Evolutionary conservation across 2,888 invertebrate genomes (phyloP).

Genomic region (Anthophora plumipes): DNA sequence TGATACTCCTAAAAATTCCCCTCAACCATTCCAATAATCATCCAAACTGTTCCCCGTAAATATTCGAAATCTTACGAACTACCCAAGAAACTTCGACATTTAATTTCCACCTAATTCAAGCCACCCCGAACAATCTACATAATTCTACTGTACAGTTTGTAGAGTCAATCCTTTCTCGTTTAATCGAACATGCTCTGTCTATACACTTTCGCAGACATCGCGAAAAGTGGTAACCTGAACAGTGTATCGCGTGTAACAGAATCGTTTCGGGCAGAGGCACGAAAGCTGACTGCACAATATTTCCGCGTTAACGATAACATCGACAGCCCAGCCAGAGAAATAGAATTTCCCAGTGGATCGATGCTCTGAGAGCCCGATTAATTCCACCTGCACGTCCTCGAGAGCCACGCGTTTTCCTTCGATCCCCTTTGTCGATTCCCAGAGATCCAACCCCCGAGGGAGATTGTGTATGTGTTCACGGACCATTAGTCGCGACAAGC

Average conservation of each 20-base stretch:
- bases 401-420: conserved; percentile 28
- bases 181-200: too few relatives aligned
- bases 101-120: background rate
- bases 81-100: background rate
- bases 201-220: background rate
- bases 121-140: background rate
- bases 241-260: conserved; percentile 30
- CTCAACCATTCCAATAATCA: too few relatives aligned
- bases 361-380: conserved; percentile 41
- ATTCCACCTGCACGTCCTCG: conserved; percentile 52
- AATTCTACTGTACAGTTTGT: too few relatives aligned
- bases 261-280: conserved; percentile 8
- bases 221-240: background rate
- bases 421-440: conserved; percentile 25
- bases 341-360: conserved; percentile 42
- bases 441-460: background rate
- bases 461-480: conserved; percentile 60
- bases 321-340: conserved; percentile 32
- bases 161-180: background rate
- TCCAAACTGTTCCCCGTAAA: too few relatives aligned
- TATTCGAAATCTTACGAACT: too few relatives aligned
- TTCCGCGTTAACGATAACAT: conserved; percentile 49
- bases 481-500: conserved; percentile 65
- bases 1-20: too few relatives aligned
- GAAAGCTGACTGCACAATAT: conserved; percentile 38